Percentiles rank a stretch among this genome's conserved stretches.
These are phyloP conservation scores for Catharus fuscescens DNA, from an alignment of 2,113 vertebrate genomes.

Conservation along the genomic window DNA sequence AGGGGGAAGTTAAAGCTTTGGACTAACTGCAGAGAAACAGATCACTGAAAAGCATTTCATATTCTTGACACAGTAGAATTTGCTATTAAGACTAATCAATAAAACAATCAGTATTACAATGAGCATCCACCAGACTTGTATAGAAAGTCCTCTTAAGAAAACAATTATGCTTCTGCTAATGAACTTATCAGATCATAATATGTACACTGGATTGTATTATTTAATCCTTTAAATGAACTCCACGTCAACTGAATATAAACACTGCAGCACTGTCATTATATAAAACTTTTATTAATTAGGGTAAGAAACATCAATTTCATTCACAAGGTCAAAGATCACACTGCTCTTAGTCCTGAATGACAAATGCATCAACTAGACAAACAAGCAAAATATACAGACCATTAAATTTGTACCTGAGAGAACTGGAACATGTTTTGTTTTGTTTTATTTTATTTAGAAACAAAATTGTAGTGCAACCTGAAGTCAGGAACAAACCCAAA, in stretches of 20 bases:
- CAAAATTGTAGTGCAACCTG: neutral
- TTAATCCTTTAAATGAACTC: constrained; percentile 2
- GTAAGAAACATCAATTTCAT: constrained; percentile 21
- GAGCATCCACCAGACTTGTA: neutral
- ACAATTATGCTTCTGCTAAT: neutral
- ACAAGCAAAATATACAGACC: constrained; percentile 21
- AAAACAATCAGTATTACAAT: neutral
- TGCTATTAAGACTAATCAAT: neutral
- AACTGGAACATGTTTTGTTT: constrained; percentile 10
- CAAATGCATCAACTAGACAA: neutral
- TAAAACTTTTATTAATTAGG: constrained; percentile 41
- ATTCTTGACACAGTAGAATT: neutral
- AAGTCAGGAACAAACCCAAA: neutral
- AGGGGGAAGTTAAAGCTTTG: neutral
- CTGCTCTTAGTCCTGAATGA: neutral
- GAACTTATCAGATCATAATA: neutral
- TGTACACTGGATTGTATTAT: neutral
- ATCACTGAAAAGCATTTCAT: neutral
- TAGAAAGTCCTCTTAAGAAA: neutral
- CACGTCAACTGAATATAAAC: neutral
- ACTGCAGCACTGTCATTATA: neutral
- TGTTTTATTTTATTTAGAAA: constrained; percentile 8
- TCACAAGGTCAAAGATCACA: neutral
- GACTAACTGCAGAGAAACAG: neutral
- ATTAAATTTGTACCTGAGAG: constrained; percentile 25